Conservation (phyloP, 2,888 invertebrate species). For the Chesias legatella region DNA sequence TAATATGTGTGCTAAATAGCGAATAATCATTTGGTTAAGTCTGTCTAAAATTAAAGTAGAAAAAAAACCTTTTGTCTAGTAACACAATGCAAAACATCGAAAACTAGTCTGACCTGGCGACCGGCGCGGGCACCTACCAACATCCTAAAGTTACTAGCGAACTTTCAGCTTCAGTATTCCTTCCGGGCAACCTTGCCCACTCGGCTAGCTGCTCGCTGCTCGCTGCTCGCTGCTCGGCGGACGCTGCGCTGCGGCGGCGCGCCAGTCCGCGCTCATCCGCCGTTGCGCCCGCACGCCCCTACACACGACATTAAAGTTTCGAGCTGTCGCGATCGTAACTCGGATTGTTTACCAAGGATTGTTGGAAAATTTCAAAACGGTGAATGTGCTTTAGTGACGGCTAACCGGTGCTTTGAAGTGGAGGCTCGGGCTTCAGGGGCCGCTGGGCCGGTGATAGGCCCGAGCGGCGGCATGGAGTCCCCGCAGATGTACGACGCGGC, state of each 20-base stretch:
- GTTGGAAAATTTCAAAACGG: slow-evolving; percentile 30
- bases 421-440: slow-evolving; percentile 71
- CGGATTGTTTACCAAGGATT: slow-evolving; percentile 23
- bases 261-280: slow-evolving; percentile 64
- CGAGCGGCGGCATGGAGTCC: slow-evolving; percentile 86
- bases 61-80: too few species aligned
- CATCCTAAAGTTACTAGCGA: slow-evolving; percentile 52
- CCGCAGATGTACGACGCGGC: slow-evolving; percentile 92
- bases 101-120: too few species aligned
- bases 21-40: too few species aligned
- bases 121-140: too few species aligned
- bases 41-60: too few species aligned
- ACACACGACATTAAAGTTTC: slow-evolving; percentile 36
- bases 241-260: slow-evolving; percentile 45
- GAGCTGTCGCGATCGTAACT: slow-evolving; percentile 37
- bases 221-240: too few species aligned
- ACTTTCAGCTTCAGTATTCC: slow-evolving; percentile 71
- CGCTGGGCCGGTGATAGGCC: slow-evolving; percentile 70
- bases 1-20: too few species aligned
- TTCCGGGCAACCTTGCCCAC: slow-evolving; percentile 69
- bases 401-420: slow-evolving; percentile 74
- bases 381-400: slow-evolving; percentile 70
- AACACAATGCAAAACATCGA: too few species aligned
- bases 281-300: slow-evolving; percentile 57
- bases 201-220: slow-evolving; percentile 17